Evolutionary conservation across 37 sponge, comb jelly and placozoan genomes (phyloP).

Genomic region (Ephydatia muelleri): DNA sequence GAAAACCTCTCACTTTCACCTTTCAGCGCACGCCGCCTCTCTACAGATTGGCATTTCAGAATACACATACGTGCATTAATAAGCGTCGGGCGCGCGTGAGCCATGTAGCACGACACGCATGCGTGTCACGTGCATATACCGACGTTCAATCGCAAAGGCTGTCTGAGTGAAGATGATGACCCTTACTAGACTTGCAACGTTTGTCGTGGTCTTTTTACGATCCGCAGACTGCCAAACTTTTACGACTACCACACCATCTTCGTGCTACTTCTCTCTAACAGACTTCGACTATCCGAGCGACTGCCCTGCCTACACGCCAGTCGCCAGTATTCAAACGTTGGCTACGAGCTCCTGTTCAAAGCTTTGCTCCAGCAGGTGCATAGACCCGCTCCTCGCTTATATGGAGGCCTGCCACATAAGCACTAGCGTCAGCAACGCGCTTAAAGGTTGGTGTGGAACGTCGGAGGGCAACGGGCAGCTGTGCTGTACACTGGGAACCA

Average conservation of each 20-base stretch:
- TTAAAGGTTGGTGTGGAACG: not conserved
- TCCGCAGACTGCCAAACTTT: not conserved
- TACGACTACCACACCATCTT: not conserved
- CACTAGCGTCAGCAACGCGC: not conserved
- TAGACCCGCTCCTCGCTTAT: not conserved
- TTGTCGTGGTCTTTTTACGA: not conserved
- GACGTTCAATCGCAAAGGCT: too few relatives aligned
- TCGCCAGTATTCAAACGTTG: not conserved
- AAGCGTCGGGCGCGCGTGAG: too few relatives aligned
- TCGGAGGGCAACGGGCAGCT: not conserved
- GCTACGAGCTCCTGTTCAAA: not conserved
- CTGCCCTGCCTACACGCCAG: not conserved
- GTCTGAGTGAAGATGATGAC: not conserved
- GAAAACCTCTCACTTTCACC: too few relatives aligned
- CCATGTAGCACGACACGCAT: too few relatives aligned
- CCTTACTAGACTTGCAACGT: not conserved
- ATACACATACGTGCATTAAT: too few relatives aligned
- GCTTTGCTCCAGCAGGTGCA: not conserved
- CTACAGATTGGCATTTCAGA: too few relatives aligned
- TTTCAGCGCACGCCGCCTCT: too few relatives aligned
- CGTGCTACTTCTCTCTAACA: not conserved
- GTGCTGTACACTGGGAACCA: not conserved
- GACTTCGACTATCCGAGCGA: not conserved
- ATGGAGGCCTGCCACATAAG: not conserved
- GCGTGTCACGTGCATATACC: too few relatives aligned